Conservation (phyloP, 2,113 vertebrate genomes). For the Pelvicachromis taeniatus region DNA sequence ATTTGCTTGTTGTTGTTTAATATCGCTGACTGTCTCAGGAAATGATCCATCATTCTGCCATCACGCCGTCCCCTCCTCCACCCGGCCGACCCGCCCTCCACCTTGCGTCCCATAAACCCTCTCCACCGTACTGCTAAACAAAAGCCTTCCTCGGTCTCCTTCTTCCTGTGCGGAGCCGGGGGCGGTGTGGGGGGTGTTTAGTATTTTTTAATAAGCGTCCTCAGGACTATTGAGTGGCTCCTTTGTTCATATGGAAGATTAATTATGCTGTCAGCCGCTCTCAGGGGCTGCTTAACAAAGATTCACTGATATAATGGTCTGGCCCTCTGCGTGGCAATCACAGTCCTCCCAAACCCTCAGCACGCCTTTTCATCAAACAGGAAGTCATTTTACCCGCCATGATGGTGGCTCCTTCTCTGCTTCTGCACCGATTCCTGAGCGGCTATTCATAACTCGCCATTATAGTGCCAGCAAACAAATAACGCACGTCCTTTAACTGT, state of each 20-base stretch:
- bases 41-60: conserved; percentile 79
- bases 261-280: conserved; percentile 99
- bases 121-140: conserved; percentile 13
- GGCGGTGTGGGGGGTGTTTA: conserved; percentile 78
- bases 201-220: conserved; percentile 99
- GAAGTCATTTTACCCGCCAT: conserved; percentile 87
- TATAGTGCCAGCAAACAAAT: conserved; percentile 51
- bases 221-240: conserved; percentile 99
- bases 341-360: conserved; percentile 88
- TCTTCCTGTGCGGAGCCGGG: conserved; percentile 36
- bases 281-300: conserved; percentile 99
- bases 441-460: conserved; percentile 56
- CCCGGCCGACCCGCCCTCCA: conserved; percentile 28
- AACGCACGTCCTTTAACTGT: conserved; percentile 62
- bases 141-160: conserved; percentile 54
- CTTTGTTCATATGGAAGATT: conserved; percentile 99
- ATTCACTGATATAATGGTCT: conserved; percentile 99
- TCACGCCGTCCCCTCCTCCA: conserved; percentile 48
- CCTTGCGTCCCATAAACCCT: conserved; percentile 77
- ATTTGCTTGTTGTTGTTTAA: conserved; percentile 74
- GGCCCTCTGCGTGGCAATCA: conserved; percentile 90
- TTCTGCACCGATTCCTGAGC: conserved; percentile 52
- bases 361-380: conserved; percentile 93
- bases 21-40: conserved; percentile 79
- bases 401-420: conserved; percentile 76